Evolutionary conservation across 2,113 vertebrate genomes (phyloP).

Genomic region (Orycteropus afer): DNA sequence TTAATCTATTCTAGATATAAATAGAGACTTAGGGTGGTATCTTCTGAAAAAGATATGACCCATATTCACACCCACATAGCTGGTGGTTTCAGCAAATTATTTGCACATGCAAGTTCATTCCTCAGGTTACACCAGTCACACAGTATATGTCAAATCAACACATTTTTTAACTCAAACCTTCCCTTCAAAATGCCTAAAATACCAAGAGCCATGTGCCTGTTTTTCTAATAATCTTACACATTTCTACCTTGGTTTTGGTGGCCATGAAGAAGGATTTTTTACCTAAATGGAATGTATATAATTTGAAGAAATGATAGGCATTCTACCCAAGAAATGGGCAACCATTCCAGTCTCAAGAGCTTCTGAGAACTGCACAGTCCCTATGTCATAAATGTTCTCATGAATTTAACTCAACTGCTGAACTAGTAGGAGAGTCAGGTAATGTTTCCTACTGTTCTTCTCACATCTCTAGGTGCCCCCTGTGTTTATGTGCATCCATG

Average conservation of each 20-base stretch:
- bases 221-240: background rate
- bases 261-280: background rate
- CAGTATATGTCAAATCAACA: background rate
- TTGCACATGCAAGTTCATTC: conserved; percentile 23
- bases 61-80: background rate
- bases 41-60: background rate
- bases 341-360: background rate
- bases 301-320: background rate
- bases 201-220: background rate
- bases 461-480: background rate
- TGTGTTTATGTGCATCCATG: accelerated
- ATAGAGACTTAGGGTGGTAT: background rate
- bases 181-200: background rate
- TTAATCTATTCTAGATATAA: background rate
- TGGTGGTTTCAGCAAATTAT: background rate
- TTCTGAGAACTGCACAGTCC: background rate
- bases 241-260: background rate
- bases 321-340: background rate
- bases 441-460: background rate
- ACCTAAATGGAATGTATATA: background rate
- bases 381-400: background rate
- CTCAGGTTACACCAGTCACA: background rate
- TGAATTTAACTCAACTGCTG: background rate
- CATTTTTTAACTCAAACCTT: background rate
- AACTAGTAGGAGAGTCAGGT: background rate